Base-by-base conservation (phyloP, 2,113 vertebrate species). In the Nesogale talazaci region DNA sequence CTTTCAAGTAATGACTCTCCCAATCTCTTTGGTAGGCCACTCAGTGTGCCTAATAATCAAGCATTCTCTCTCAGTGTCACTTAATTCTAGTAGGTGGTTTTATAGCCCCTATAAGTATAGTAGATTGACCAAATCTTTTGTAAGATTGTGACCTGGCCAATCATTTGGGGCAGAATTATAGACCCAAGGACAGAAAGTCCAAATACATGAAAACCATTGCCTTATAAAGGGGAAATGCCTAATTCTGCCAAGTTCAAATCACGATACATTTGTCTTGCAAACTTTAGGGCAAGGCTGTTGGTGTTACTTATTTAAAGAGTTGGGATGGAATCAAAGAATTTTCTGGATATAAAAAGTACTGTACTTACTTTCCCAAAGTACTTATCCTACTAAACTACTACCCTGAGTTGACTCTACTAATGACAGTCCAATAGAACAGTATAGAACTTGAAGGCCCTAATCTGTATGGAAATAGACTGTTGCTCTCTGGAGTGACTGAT, bases 251-350 rank as follows among this genome's bases (percentile, higher is more conserved):
- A 76, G 42, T 72, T 57, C 34, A 70, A 42, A 93, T 36, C 34
- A 5, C 9, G 14, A 52, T 57, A 6, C 23, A 31, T 42, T 57
- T 80, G 46, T 72, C 36, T 23, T n/a, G 67, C 42, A 11, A 93
- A 86, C 82, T 46, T 46, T 27, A 80, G 42, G 72, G 56, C 52
- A 78, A 80, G 5, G 20, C 57, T 17, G 1, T 31, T 36, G 65
- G 20, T n/a, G 61, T 36, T 81, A n/a, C 36, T 38, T 84, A 76
- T 57, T 86, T 76, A 78, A 87, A 93, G 63, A n/a, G 31, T 86
- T 76, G 42, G 9, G 80, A 89, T 83, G 74, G 74, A 56, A 88
- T 56, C 40, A n/a, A 17, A 84, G 69, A 56, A 17, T 27, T 67
- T 90, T 89, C 46, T 15, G n/a, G 56, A 7, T 61, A 2, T 2